Percentiles rank a stretch among this genome's conserved stretches.
Evolutionary conservation across 2,113 vertebrate species (phyloP).

Genomic region (Glaucomys volans): DNA sequence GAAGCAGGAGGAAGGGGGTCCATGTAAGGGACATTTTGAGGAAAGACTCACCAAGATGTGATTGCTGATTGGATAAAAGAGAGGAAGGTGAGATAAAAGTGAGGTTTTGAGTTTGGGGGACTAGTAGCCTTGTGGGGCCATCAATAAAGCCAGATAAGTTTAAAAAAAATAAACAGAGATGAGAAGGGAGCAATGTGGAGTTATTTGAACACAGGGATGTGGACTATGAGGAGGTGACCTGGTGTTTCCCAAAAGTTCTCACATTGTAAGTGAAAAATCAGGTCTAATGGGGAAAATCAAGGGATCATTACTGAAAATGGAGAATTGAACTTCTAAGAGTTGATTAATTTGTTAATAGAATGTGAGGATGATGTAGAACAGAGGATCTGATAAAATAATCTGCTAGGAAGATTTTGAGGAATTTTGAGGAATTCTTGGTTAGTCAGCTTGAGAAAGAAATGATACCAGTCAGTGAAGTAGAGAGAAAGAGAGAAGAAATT

Average conservation of each 20-base stretch:
- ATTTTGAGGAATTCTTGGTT: not conserved
- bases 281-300: not conserved
- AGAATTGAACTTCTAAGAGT: not conserved
- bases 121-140: not conserved
- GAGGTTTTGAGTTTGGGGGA: not conserved
- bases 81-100: not conserved
- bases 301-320: not conserved
- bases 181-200: rapidly evolving
- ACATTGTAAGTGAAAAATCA: not conserved
- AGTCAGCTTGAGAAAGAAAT: not conserved
- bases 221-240: not conserved
- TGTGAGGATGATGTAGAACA: not conserved
- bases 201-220: not conserved
- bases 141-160: not conserved
- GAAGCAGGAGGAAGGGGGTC: not conserved
- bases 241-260: not conserved
- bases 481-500: not conserved
- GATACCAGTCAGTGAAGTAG: not conserved
- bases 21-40: not conserved
- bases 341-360: not conserved
- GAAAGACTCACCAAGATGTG: not conserved
- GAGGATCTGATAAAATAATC: not conserved
- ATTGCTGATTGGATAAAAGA: not conserved
- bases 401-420: not conserved
- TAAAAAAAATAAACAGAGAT: not conserved